Evolutionary conservation across 2,113 vertebrate genomes (phyloP), one percentile per base, ranked within the genome.

Genomic region (Halcyon senegalensis): DNA sequence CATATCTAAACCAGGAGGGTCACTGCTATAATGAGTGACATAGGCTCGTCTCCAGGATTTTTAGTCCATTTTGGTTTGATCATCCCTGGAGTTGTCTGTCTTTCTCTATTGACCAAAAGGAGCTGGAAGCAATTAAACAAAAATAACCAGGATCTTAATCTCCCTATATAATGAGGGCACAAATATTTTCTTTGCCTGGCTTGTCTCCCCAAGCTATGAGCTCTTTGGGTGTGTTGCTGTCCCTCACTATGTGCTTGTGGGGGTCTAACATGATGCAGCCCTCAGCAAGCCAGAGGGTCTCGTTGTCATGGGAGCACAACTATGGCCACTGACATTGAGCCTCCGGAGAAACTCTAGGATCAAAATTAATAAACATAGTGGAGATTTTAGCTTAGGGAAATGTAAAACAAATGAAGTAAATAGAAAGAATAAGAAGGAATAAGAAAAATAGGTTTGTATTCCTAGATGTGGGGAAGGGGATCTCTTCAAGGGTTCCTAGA

Each of bases 231-330:
- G 24, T 46, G 18, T 25, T 64, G n/a, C 7, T 27, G 55, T 59
- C 15, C 53, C 23, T 74, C 48, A 7, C 8, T 11, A 18, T 6
- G 4, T 55, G 1, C 5, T 33, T 74, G 33, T 30, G 11, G 16
- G 28, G 19, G 9, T 63, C 43, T 74, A 62, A 37, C 10, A 7
- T 0, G 1, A 37, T 0, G 0, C n/a, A 48, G 43, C 11, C 9
- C 33, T 7, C 35, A 19, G 33, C 16, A 68, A 58, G 41, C 19
- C 33, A 21, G 10, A 17, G 19, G 2, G 11, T 59, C 20, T 16
- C 21, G 13, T 21, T 37, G 66, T 20, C 1, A 0, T 7, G 30
- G 51, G 27, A 63, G 35, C 2, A 2, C 4, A 72, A 30, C 21
- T 25, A 19, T 1, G 18, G 37, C 12, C 9, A 5, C 53, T 43